These are phyloP conservation scores for Volucella zonaria DNA, from an alignment of 2,888 invertebrate genomes.

Conservation along the genomic window DNA sequence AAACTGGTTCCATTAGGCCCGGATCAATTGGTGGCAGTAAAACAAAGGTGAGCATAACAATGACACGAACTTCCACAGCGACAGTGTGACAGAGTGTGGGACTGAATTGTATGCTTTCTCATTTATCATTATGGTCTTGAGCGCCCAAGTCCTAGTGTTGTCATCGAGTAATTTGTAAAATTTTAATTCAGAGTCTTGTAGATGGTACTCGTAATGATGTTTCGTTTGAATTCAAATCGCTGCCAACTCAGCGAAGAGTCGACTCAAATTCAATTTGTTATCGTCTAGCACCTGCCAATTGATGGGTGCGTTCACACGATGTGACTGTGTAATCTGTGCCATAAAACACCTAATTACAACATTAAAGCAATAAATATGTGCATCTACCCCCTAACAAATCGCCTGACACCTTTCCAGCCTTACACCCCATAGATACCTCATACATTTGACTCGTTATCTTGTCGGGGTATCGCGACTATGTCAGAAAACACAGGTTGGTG, in stretches of 20 bases:
- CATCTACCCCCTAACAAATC: constrained; percentile 44
- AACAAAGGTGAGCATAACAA: constrained; percentile 89
- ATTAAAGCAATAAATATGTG: constrained; percentile 72
- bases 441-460: constrained; percentile 34
- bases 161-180: constrained; percentile 39
- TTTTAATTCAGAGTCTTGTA: constrained; percentile 34
- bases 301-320: constrained; percentile 71
- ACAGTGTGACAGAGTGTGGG: constrained; percentile 80
- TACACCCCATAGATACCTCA: background rate
- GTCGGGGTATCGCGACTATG: constrained; percentile 7
- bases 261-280: constrained; percentile 65
- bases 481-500: constrained; percentile 36
- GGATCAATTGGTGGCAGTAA: constrained; percentile 97
- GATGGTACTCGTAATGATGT: constrained; percentile 20
- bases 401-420: constrained; percentile 5
- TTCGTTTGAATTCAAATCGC: constrained; percentile 4
- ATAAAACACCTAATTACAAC: constrained; percentile 74
- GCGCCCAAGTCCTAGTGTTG: background rate
- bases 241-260: background rate
- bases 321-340: constrained; percentile 74
- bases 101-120: too few species aligned
- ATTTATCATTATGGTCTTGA: constrained; percentile 1
- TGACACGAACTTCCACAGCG: too few species aligned
- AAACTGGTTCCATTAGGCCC: constrained; percentile 97
- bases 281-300: constrained; percentile 55